phyloP scores from a whole-genome alignment of 2,888 invertebrate species.

The Oxycera nigricornis region DNA sequence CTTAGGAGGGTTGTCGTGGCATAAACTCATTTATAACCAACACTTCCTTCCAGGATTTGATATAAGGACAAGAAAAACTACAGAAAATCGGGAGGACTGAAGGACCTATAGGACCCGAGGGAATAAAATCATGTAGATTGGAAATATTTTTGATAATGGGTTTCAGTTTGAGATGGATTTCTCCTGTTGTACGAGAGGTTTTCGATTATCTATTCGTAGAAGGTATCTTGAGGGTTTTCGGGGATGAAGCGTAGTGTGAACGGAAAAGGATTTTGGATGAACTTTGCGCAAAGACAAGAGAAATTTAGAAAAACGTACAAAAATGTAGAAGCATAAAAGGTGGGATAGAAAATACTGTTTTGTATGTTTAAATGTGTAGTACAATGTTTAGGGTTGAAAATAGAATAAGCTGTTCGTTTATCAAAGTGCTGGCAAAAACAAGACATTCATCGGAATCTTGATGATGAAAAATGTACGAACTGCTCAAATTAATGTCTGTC shows the following conservation, averaged over 20 bases:
- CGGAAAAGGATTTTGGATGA: background rate
- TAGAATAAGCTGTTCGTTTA: too few relatives aligned
- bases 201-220: constrained; percentile 31
- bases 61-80: constrained; percentile 18
- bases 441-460: too few relatives aligned
- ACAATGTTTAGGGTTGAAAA: too few relatives aligned
- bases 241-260: background rate
- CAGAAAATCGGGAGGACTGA: background rate
- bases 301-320: too few relatives aligned
- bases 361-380: too few relatives aligned
- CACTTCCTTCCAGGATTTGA: constrained; percentile 27
- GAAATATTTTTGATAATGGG: constrained; percentile 41
- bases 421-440: too few relatives aligned
- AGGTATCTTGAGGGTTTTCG: background rate
- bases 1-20: background rate
- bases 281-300: too few relatives aligned
- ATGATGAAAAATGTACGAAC: too few relatives aligned
- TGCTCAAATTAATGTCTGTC: too few relatives aligned
- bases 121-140: constrained; percentile 28
- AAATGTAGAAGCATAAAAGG: too few relatives aligned
- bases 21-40: constrained; percentile 28
- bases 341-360: too few relatives aligned
- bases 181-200: constrained; percentile 23
- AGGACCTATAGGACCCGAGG: constrained; percentile 33
- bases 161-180: constrained; percentile 37